Percentiles rank a stretch among this genome's conserved stretches.
These are phyloP conservation scores for Hirtodrosophila cameraria DNA, from an alignment of 2,888 invertebrate species.

Conservation along the genomic window DNA sequence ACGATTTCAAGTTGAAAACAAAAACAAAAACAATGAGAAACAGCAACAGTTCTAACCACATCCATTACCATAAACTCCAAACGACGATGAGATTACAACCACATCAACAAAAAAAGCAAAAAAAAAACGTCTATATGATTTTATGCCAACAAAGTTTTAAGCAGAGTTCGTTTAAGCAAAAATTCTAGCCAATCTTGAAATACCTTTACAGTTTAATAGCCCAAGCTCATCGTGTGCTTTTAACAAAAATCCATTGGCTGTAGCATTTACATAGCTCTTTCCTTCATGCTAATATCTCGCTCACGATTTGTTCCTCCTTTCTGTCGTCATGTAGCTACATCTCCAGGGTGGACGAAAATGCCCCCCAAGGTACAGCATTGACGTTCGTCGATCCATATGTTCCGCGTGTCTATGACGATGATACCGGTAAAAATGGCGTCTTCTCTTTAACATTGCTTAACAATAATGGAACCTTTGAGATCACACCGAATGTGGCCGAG, in stretches of 20 bases:
- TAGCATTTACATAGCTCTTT: slow-evolving; percentile 58
- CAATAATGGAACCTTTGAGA: slow-evolving; percentile 95
- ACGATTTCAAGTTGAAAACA: slow-evolving; percentile 20
- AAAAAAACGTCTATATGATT: slow-evolving; percentile 51
- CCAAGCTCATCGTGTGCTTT: slow-evolving; percentile 14
- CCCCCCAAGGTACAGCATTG: slow-evolving; percentile 91
- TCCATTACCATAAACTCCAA: slow-evolving; percentile 63
- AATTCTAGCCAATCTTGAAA: slow-evolving; percentile 40
- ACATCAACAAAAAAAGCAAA: slow-evolving; percentile 35
- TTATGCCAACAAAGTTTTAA: slow-evolving; percentile 58
- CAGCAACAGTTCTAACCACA: slow-evolving; percentile 28
- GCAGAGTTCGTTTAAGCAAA: slow-evolving; percentile 24
- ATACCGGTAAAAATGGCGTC: slow-evolving; percentile 92
- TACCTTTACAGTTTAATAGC: slow-evolving; percentile 37
- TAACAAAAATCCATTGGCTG: not conserved
- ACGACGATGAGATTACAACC: slow-evolving; percentile 49
- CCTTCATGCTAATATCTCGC: slow-evolving; percentile 55
- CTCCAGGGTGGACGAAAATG: slow-evolving; percentile 91
- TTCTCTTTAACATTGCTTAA: slow-evolving; percentile 91
- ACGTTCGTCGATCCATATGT: slow-evolving; percentile 89
- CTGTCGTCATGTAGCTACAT: slow-evolving; percentile 86
- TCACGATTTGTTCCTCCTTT: slow-evolving; percentile 35
- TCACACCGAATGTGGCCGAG: slow-evolving; percentile 92
- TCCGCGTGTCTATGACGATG: slow-evolving; percentile 90
- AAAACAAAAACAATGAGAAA: slow-evolving; percentile 42